Base-by-base conservation (phyloP, 2,113 vertebrate genomes). In the Saimiri boliviensis region DNA sequence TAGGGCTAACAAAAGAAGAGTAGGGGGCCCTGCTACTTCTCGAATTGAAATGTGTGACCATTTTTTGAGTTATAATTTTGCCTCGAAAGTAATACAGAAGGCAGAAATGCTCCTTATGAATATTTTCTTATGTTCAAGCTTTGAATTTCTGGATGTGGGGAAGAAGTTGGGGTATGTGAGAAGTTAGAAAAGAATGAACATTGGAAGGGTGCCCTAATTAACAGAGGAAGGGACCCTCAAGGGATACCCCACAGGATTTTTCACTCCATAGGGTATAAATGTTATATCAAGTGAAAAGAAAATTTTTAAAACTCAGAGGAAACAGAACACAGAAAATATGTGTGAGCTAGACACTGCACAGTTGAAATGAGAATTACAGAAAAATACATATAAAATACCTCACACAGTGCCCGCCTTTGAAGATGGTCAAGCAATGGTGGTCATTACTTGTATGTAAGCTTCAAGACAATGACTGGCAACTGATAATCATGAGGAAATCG, bases 131-230 rank as follows among this genome's bases (percentile, higher is more conserved):
- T 20, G 74, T 40, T 35, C 30, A 74, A 73, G 25, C 20, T 89
- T 60, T 52, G 58, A 86, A 49, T 35, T 45, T 82, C 82, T 25
- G 30, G 10, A 60, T 37, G 21, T 42, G 20, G 30, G 1, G 25
- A n/a, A 11, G 19, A 40, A 32, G 25, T 0, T n/a, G 10, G 32
- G 37, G 1, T 58, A 17, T 35, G 1, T 7, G 4, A 35, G 17
- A 81, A 35, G 32, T 27, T 21, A 60, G 12, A 45, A 27, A 66
- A 52, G 9, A 30, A 83, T 30, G 14, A 27, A 42, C 54, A 76
- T 2, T 25, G 27, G 25, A 49, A 91, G 27, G 11, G 21, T 3
- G 12, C 37, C 16, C 58, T 25, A 52, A 5, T 30, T 68, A 60
- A 32, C 6, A 40, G 30, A 4, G 2, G 9, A 68, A 40, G 42